Base-by-base conservation (phyloP, 2,888 invertebrate species). In the Caenorhabditis sp. region DNA sequence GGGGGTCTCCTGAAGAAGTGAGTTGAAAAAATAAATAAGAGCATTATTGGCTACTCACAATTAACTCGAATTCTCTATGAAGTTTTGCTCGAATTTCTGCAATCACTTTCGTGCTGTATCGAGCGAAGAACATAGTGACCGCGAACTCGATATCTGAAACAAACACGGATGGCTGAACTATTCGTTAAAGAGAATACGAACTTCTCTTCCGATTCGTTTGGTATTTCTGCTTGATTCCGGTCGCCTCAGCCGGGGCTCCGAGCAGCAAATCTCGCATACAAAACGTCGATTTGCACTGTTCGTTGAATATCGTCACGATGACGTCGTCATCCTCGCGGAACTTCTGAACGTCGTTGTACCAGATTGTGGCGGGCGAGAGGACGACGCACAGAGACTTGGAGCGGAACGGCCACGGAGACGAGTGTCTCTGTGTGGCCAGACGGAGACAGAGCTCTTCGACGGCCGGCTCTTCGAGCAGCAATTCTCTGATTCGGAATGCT, bases 181-280 rank as follows among this genome's bases (percentile, higher is more conserved):
- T 2, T 9, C 43, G 17, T 53, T 7, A 11, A 17, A 32, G 53
- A 53, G 11, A 26, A 20, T 8, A 20, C 9, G 13, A 35, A 32
- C 85, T 81, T 80, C 87, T 62, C 41, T 85, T 82, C 24, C 87
- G 62, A 75, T 87, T 87, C 24, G 87, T 87, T 71, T 83, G 82
- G 52, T 83, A 87, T 3, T 65, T 71, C 59, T 71, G 78, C 58
- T 86, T 87, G 35, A 87, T 82, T 22, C 87, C 87, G 1, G 85
- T 82, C 11, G 72, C 52, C 5, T 78, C 58, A 2, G 85, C 75
- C 2, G 86, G 85, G 8, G 84, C 82, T 9, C 87, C 87, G 13
- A 87, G 76, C 6, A 85, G 56, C 39, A 87, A 63, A 59, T 87
- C 86, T 20, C 87, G 70, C 27, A 81, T 65, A 55, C 87, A 87